Base-by-base conservation (phyloP, 1,140 invertebrate genomes). In the Galendromus occidentalis region DNA sequence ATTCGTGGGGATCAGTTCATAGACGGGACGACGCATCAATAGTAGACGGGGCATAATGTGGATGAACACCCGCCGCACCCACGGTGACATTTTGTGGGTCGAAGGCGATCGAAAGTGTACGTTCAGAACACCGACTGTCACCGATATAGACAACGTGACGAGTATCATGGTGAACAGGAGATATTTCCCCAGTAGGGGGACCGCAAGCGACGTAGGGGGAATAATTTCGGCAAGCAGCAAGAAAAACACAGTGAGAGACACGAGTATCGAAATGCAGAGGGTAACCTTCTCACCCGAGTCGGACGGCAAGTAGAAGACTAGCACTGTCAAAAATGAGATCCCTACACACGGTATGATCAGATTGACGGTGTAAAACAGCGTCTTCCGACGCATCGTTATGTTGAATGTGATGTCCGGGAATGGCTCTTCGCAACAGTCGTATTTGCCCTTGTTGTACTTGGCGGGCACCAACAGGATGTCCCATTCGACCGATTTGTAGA, bases 221-320 rank as follows among this genome's bases (percentile, higher is more conserved):
- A 98, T 98, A 70, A 98, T 95, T 79, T 94, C 90, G 0, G 88
- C 94, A 71, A 99, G 89, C 6, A 99, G 83, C 67, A 99, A 78
- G 79, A 99, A 98, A 79, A 99, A 99, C 84, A 99, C 97, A 73
- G 94, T 98, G 71, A 99, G 80, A 66, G 94, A 98, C 22, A 99
- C 86, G 65, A 99, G 81, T 75, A 99, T 98, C 68, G 92, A 97
- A 73, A 98, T 98, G 76, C 91, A 95, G 41, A 98, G 83, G 55
- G 92, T 93, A 14, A 98, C 91, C 75, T 99, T 98, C 74, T 99
- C 95, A 4, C 95, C 93, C 4, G 91, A 95, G 76, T 98, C 94
- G 0, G 93, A 95, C 42, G 96, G 96, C 51, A 99, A 76, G 74
- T 98, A 98, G 75, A 99, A 99, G 0, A 98, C 95, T 44, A 93